Percentiles rank a stretch among this genome's conserved stretches.
Evolutionary conservation across 2,888 invertebrate genomes (phyloP).

Genomic region (Amiota communis): DNA sequence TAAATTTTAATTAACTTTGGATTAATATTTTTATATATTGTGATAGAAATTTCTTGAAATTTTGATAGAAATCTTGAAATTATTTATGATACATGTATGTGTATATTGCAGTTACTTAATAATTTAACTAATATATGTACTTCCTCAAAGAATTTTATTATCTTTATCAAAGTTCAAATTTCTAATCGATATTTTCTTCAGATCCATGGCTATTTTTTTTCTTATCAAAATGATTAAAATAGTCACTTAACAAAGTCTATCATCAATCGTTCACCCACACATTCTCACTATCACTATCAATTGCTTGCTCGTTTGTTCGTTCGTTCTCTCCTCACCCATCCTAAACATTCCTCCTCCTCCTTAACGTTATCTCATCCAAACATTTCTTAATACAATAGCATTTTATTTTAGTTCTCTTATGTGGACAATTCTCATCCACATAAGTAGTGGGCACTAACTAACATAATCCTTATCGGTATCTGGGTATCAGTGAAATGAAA

Average conservation of each 20-base stretch:
- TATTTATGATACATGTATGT: too few relatives aligned
- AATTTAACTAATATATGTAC: not conserved
- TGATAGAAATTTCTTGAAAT: too few relatives aligned
- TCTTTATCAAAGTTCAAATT: conserved; percentile 12
- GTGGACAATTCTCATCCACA: too few relatives aligned
- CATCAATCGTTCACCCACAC: not conserved
- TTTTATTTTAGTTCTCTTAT: too few relatives aligned
- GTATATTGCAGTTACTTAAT: too few relatives aligned
- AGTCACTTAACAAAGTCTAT: too few relatives aligned
- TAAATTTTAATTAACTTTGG: too few relatives aligned
- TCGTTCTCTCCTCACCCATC: not conserved
- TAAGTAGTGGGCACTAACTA: not conserved
- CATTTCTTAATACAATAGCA: too few relatives aligned
- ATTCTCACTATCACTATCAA: not conserved
- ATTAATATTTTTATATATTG: too few relatives aligned
- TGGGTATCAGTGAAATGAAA: not conserved
- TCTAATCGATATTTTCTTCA: not conserved
- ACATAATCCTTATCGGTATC: conserved; percentile 13
- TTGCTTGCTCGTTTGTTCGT: not conserved
- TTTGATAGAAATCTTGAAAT: too few relatives aligned
- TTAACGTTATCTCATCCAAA: conserved; percentile 2
- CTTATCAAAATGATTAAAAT: too few relatives aligned
- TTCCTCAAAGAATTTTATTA: conserved; percentile 9
- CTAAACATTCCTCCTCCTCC: not conserved
- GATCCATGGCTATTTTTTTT: too few relatives aligned